These are phyloP conservation scores for Paedocypris micromegethes DNA, from an alignment of 2,797 vertebrate species.

Conservation along the genomic window DNA sequence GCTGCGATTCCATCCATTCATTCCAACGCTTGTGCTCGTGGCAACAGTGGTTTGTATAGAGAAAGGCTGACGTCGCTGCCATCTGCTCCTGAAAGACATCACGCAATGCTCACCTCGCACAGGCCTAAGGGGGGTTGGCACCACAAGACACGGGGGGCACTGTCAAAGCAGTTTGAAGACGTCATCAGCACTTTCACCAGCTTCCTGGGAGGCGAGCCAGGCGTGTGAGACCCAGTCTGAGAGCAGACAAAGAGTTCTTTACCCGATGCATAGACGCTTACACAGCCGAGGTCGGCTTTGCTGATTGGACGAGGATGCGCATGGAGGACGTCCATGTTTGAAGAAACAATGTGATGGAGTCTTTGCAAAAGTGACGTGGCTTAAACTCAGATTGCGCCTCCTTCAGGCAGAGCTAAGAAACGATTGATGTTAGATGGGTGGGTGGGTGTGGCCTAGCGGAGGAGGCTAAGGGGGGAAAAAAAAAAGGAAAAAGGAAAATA, in stretches of 20 bases:
- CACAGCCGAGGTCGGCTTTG: conserved; percentile 9
- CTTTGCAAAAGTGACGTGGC: too few relatives aligned
- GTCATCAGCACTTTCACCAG: conserved; percentile 35
- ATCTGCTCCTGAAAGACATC: not conserved
- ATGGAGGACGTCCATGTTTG: too few relatives aligned
- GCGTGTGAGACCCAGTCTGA: conserved; percentile 9
- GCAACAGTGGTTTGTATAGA: not conserved
- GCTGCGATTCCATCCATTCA: not conserved
- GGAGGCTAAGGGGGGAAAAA: too few relatives aligned
- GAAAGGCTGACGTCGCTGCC: not conserved
- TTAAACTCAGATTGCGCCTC: too few relatives aligned
- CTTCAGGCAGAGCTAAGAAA: too few relatives aligned
- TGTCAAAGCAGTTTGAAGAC: conserved; percentile 16
- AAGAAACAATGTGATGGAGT: too few relatives aligned
- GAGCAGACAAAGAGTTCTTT: conserved; percentile 41
- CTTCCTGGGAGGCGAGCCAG: conserved; percentile 22
- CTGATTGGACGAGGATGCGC: too few relatives aligned
- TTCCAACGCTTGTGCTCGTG: conserved; percentile 9
- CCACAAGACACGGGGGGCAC: conserved; percentile 25
- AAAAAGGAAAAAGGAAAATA: not conserved
- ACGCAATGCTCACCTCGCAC: conserved; percentile 4
- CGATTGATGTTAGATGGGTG: too few relatives aligned
- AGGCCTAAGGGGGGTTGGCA: conserved; percentile 28
- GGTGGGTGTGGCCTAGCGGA: too few relatives aligned
- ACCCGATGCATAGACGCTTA: conserved; percentile 17